phyloP scores from a whole-genome alignment of 2,797 vertebrate species.

The Molossus molossus region DNA sequence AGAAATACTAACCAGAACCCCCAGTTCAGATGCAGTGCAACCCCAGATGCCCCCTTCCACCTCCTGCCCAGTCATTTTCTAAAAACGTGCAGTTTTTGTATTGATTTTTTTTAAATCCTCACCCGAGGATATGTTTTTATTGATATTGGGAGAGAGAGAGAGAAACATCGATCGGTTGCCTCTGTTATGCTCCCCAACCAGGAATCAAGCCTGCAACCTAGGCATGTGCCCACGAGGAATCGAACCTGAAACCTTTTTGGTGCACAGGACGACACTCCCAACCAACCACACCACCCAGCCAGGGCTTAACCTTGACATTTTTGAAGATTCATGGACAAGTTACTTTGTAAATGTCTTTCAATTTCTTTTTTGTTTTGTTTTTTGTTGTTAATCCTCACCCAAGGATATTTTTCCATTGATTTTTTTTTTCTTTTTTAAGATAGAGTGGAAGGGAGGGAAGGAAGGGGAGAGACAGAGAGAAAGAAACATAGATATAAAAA shows the following conservation, averaged over 20 bases:
- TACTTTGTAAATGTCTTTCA: conserved; percentile 49
- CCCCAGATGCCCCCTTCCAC: neutral
- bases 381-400: too few species aligned
- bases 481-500: too few species aligned
- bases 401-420: too few species aligned
- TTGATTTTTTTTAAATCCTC: neutral
- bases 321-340: neutral
- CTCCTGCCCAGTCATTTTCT: neutral
- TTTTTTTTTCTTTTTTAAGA: too few species aligned
- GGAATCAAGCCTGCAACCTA: neutral
- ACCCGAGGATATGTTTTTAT: neutral
- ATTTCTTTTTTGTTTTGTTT: neutral
- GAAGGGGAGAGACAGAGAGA: too few species aligned
- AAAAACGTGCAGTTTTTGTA: neutral
- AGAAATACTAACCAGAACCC: neutral
- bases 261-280: too few species aligned
- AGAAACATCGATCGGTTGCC: neutral
- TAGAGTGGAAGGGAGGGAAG: too few species aligned
- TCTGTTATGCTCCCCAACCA: neutral
- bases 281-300: neutral
- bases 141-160: neutral
- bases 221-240: neutral
- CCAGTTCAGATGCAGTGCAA: neutral
- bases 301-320: conserved; percentile 43
- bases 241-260: neutral